Evolutionary conservation across 64 coral and sea anemone species (phyloP), one percentile per base, ranked within the genome.

Genomic region (Acropora tenuis): DNA sequence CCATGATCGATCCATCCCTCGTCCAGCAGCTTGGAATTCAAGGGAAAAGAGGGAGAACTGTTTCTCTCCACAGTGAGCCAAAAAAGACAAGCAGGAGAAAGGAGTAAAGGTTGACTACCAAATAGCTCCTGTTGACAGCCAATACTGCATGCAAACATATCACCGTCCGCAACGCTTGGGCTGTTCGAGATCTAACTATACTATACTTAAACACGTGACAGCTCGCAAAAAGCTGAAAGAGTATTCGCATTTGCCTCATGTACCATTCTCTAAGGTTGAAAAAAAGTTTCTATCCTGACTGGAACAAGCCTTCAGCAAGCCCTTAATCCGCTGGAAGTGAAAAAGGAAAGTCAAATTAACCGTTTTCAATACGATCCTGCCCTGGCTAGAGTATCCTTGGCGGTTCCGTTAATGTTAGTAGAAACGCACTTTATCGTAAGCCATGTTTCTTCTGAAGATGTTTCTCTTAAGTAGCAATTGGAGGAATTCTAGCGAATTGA

Each of bases 311-410:
- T 89, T 9, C 68, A 73, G 19, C 45, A 87, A 74, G 84, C 84
- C 47, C 75, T 87, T 50, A 55, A 74, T 52, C 69, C 84, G 15
- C 47, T 73, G 46, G 69, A 87, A 73, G 84, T 87, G 45, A 87
- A 55, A 30, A 87, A 50, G 20, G 84, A 69, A 75, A 87, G 3
- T 17, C 84, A 75, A 74, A 87, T 52, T 67, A 87, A 50, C 84
- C 84, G 0, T 48, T 87, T 50, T 46, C 84, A 45, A 87, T 86
- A 18, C 43, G 72, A 73, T 74, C 66, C 46, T 87, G 84, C 20
- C 84, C 75, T 75, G 84, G 84, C 8, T 87, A 69, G 84, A 87
- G 69, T 87, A 74, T 87, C 30, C 84, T 87, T 47, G 84, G 84
- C 4, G 84, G 84, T 50, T 46, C 69, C 7, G 40, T 50, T 66